Base-by-base conservation (phyloP, 2,113 vertebrate species). In the Callionymus lyra region DNA sequence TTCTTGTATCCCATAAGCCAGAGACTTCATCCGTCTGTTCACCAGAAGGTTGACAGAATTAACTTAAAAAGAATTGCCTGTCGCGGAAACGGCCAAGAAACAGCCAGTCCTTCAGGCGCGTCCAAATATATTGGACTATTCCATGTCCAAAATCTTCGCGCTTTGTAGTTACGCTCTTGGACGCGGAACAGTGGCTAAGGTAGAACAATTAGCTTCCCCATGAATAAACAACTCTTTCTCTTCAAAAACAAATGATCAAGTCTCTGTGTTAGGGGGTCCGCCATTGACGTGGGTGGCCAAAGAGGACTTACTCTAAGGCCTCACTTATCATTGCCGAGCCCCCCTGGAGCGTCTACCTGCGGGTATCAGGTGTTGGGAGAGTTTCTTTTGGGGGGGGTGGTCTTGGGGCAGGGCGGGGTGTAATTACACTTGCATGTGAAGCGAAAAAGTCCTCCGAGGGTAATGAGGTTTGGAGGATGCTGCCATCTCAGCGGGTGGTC, bases 361-460 rank as follows among this genome's bases (percentile, higher is more conserved):
- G 49, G 74, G 74, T 84, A 83, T 85, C 83, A 77, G 74, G 82
- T 83, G 74, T 79, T 78, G 52, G 57, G 59, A 43, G 70, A 75
- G 57, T 56, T 65, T 54, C 63, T 17, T 40, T 37, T n/a, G n/a
- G 38, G 12, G 31, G 48, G 58, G 53, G 19, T 37, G 63, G 48
- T 53, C 55, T 45, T 53, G 21, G 65, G 53, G 62, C 59, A 36
- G 59, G 50, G 60, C 64, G 70, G 73, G 57, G 70, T 82, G 79
- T 83, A 86, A 86, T 84, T 84, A 85, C 80, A 79, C 76, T 74
- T 83, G 71, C 76, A 78, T 81, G 65, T 79, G 68, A 74, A 60
- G 68, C 50, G n/a, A 27, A 27, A 70, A 71, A 75, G 79, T 76
- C 72, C 64, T 59, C 62, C 50, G 53, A 74, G 72, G 73, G 76